These are phyloP conservation scores for Numenius phaeopus DNA, from an alignment of 2,797 vertebrate genomes.

Conservation along the genomic window DNA sequence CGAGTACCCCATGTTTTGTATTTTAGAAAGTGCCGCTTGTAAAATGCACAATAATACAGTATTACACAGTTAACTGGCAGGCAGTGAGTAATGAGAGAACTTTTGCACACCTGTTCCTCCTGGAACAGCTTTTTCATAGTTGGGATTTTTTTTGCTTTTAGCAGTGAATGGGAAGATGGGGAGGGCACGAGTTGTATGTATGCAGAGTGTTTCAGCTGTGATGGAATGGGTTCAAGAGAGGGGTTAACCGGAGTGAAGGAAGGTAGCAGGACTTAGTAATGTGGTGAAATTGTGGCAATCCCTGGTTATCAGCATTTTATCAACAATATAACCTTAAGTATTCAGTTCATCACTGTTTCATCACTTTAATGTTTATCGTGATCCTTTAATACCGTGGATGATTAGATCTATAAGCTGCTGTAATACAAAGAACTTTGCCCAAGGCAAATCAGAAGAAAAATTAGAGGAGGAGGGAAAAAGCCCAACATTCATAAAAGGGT, in stretches of 20 bases:
- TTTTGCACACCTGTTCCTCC: conserved; percentile 16
- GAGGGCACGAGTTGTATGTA: fast-evolving
- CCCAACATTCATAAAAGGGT: conserved; percentile 54
- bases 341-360: conserved; percentile 54
- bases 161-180: neutral
- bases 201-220: conserved; percentile 15
- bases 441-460: conserved; percentile 44
- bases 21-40: neutral
- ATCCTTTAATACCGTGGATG: conserved; percentile 41
- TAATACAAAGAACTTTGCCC: conserved; percentile 63
- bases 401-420: conserved; percentile 62
- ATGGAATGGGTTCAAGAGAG: conserved; percentile 33
- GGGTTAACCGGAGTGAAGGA: conserved; percentile 26
- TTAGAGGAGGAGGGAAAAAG: conserved; percentile 41
- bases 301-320: conserved; percentile 48
- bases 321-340: conserved; percentile 52
- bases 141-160: neutral
- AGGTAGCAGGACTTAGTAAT: neutral
- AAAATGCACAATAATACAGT: neutral
- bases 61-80: neutral
- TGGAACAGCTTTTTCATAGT: neutral
- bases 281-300: neutral
- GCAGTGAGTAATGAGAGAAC: neutral
- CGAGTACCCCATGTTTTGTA: neutral
- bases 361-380: conserved; percentile 45